These are phyloP conservation scores for Tilapia sparmanii DNA, from an alignment of 2,113 vertebrate species.

Conservation along the genomic window DNA sequence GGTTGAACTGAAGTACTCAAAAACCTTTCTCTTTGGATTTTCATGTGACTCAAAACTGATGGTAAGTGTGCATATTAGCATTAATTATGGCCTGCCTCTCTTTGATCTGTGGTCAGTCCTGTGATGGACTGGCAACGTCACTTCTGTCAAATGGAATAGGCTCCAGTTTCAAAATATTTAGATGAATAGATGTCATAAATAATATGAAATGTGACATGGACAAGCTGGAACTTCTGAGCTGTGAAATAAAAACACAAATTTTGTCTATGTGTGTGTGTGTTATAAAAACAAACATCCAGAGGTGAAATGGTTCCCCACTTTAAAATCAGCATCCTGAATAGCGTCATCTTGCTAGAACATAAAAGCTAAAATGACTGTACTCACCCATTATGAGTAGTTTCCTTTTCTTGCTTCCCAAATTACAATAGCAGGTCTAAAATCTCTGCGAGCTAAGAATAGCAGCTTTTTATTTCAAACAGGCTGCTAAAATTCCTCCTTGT, in stretches of 20 bases:
- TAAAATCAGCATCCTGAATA: background rate
- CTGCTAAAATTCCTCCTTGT: background rate
- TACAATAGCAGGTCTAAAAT: background rate
- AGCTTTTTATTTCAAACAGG: background rate
- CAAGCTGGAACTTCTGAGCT: background rate
- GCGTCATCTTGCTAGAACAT: background rate
- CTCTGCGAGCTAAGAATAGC: constrained; percentile 9
- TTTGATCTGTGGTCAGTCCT: background rate
- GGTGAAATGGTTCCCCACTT: background rate
- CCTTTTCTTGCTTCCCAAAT: background rate
- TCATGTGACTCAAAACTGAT: background rate
- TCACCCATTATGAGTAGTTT: background rate
- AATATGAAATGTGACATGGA: background rate
- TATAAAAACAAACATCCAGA: background rate
- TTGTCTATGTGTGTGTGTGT: background rate
- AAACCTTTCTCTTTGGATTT: background rate
- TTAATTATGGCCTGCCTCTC: background rate
- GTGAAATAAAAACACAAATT: background rate
- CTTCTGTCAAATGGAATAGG: background rate
- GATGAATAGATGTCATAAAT: background rate
- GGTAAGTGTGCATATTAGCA: background rate
- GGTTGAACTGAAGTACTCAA: background rate
- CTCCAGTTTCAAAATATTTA: background rate
- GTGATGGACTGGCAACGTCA: background rate
- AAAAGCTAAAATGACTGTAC: background rate